Base-by-base conservation (phyloP, 35 echinoderm and acorn worm genomes). In the Heliocidaris erythrogramma region DNA sequence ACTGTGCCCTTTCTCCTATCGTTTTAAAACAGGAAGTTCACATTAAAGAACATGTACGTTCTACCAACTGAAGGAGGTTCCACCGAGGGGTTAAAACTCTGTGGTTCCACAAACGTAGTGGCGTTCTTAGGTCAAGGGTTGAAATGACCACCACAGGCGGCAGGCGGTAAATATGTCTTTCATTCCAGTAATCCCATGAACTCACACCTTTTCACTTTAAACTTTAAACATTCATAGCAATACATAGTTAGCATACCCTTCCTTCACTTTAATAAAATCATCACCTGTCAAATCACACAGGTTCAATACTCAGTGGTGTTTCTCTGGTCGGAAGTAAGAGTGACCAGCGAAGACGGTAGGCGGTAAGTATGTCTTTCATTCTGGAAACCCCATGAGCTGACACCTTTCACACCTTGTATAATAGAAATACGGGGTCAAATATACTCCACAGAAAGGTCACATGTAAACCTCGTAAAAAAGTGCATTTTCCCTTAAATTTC, bases 151-250 rank as follows among this genome's bases (percentile, higher is more conserved):
- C 65, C 21, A 78, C 21, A 24, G 65, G 65, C 65, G 65, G 21
- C 65, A 78, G 65, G 65, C 65, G 65, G 65, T 78, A n/a, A 78
- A 78, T 78, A 78, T 78, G 65, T 78, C 65, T 78, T 78, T 78
- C 14, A 78, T 78, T 78, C 65, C 65, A 24, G 65, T 78, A 78
- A n/a, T 21, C 65, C 21, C 65, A 78, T 8, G 65, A 78, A 21
- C 65, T 78, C 65, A 78, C 65, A 78, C 65, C 65, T 78, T 78
- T 78, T 5, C 65, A 78, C 21, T 78, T n/a, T 24, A 21, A 42
- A 78, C 65, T 78, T 21, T 7, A 78, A n/a, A 78, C n/a, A 78
- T 78, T 27, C 65, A 78, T 5, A 18, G 65, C 21, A 78, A n/a
- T 78, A 78, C 21, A 78, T 78, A 78, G 7, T 78, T 27, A 78